These are phyloP conservation scores for Cathartes aura DNA, from an alignment of 2,113 vertebrate species.

Conservation along the genomic window DNA sequence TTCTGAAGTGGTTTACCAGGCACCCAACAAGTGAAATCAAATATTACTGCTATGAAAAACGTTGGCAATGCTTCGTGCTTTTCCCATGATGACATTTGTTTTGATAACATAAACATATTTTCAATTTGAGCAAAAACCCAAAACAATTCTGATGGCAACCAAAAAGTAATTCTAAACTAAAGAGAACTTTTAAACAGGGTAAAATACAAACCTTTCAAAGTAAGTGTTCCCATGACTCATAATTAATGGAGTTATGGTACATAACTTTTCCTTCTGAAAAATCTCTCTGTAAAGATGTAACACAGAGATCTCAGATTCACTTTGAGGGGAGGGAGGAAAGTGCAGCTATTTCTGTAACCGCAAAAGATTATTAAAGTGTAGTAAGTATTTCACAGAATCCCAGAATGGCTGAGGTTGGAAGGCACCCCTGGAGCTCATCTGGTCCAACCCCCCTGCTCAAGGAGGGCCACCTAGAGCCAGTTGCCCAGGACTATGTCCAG, in stretches of 20 bases:
- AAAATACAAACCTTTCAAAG: neutral
- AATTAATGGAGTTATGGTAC: neutral
- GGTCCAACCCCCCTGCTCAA: neutral
- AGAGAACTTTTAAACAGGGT: neutral
- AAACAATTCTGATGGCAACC: neutral
- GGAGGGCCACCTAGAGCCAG: neutral
- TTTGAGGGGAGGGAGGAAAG: neutral
- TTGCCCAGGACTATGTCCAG: neutral
- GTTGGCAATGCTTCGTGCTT: neutral
- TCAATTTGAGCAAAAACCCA: neutral
- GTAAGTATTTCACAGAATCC: neutral
- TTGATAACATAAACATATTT: constrained; percentile 21
- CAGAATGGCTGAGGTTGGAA: neutral
- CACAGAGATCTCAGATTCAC: neutral
- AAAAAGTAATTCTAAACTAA: neutral
- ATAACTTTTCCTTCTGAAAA: neutral
- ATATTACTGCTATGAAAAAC: neutral
- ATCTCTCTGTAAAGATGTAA: neutral
- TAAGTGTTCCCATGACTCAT: neutral
- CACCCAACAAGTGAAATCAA: neutral
- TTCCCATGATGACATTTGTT: neutral
- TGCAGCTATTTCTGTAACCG: neutral
- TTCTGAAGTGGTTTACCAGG: neutral
- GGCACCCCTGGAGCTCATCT: neutral
- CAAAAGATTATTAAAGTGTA: neutral